Conservation (phyloP, 2,888 invertebrate genomes). For the Spilarctia lutea region DNA sequence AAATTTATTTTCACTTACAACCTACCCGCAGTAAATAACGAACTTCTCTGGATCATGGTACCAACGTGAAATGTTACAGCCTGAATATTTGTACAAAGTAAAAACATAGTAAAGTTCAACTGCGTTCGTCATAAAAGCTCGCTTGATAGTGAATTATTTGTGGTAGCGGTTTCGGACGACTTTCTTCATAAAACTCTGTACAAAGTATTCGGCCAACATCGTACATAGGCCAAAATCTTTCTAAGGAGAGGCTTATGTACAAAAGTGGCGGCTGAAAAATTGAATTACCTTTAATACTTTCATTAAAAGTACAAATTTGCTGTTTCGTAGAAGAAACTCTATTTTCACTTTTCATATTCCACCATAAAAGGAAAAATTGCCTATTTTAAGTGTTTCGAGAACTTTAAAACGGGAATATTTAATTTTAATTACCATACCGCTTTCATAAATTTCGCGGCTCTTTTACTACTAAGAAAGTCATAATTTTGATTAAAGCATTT, state of each 20-base stretch:
- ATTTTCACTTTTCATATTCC: not conserved
- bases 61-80: not conserved
- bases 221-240: no score
- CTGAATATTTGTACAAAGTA: not conserved
- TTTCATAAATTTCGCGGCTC: conserved; percentile 1
- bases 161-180: not conserved
- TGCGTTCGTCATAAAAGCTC: not conserved
- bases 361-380: conserved; percentile 1
- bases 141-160: not conserved
- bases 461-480: conserved; percentile 9
- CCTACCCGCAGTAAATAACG: not conserved
- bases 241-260: no score
- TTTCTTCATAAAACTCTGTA: not conserved
- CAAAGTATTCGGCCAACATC: not conserved
- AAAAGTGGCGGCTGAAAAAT: not conserved
- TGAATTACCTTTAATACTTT: not conserved
- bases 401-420: conserved; percentile 9
- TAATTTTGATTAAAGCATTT: not conserved
- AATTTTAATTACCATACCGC: conserved; percentile 2
- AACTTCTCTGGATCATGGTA: not conserved
- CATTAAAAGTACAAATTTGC: not conserved
- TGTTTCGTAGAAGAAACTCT: not conserved
- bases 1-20: not conserved
- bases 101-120: not conserved
- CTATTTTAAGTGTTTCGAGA: not conserved